phyloP scores from a whole-genome alignment of 2,888 invertebrate species.

The Clivina fossor region DNA sequence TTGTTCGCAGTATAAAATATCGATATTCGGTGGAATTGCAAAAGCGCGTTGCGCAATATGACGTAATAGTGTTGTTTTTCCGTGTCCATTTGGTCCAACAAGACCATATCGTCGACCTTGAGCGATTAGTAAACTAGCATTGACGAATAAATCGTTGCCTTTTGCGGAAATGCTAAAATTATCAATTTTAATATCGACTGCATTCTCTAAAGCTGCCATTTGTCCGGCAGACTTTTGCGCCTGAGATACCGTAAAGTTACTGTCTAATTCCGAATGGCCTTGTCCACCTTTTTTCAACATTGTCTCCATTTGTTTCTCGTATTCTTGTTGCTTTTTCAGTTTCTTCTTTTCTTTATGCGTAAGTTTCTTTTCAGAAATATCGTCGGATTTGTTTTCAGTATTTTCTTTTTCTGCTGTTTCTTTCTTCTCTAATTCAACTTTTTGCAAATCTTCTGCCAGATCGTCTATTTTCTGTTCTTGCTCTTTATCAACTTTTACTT shows the following conservation, averaged over 20 bases:
- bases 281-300: conserved; percentile 85
- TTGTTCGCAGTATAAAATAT: conserved; percentile 95
- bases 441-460: conserved; percentile 23
- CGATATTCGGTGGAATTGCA: conserved; percentile 94
- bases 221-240: conserved; percentile 74
- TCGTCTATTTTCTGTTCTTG: conserved; percentile 32
- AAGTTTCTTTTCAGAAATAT: conserved; percentile 69
- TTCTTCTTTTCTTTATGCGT: conserved; percentile 93
- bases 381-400: conserved; percentile 39
- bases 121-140: conserved; percentile 91
- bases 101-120: conserved; percentile 93
- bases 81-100: conserved; percentile 98
- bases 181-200: conserved; percentile 97
- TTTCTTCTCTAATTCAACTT: conserved; percentile 13
- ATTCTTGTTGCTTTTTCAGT: conserved; percentile 84
- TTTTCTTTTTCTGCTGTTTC: conserved; percentile 37
- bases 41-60: conserved; percentile 91
- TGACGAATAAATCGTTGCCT: conserved; percentile 95
- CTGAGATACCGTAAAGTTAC: conserved; percentile 95
- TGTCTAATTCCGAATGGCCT: conserved; percentile 85
- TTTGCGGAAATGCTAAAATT: conserved; percentile 97
- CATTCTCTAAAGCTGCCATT: conserved; percentile 82
- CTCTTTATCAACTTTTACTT: conserved; percentile 41
- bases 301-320: conserved; percentile 83
- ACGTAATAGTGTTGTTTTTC: conserved; percentile 94